Percentiles rank a stretch among this genome's conserved stretches.
Evolutionary conservation across 2,113 vertebrate genomes (phyloP).

Genomic region (Psettodes erumei): DNA sequence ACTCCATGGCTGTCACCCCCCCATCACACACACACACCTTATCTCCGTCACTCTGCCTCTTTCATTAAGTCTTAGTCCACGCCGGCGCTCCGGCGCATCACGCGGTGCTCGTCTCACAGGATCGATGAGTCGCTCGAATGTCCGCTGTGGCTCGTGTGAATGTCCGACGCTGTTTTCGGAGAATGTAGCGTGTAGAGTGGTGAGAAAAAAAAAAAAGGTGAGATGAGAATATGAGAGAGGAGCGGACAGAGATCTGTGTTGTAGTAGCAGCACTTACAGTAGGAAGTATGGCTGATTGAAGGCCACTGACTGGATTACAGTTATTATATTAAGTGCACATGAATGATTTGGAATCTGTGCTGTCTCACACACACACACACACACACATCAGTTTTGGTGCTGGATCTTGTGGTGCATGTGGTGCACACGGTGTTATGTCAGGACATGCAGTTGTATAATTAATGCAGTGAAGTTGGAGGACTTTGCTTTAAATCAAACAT

Average conservation of each 20-base stretch:
- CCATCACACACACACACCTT: conserved; percentile 33
- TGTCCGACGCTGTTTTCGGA: too few relatives aligned
- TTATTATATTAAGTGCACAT: too few relatives aligned
- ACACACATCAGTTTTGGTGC: too few relatives aligned
- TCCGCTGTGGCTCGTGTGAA: too few relatives aligned
- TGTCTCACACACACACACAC: too few relatives aligned
- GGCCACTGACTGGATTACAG: not conserved
- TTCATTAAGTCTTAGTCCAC: conserved; percentile 80
- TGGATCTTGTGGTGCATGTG: not conserved
- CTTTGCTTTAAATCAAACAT: conserved; percentile 44
- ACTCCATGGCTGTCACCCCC: conserved; percentile 35
- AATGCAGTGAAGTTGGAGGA: conserved; percentile 17
- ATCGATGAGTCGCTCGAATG: conserved; percentile 69
- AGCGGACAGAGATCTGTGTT: too few relatives aligned
- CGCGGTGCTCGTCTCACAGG: conserved; percentile 71
- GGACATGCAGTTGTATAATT: conserved; percentile 9
- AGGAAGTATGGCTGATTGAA: not conserved
- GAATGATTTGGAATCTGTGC: not conserved
- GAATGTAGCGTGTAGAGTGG: not conserved
- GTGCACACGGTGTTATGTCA: conserved; percentile 17
- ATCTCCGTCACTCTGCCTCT: conserved; percentile 49
- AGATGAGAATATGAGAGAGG: not conserved
- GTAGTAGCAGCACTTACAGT: not conserved
- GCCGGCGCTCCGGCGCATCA: conserved; percentile 60
- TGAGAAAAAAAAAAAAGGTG: not conserved